Percentiles rank a stretch among this genome's conserved stretches.
phyloP scores from a whole-genome alignment of 2,888 invertebrate genomes.

The Labia minor region DNA sequence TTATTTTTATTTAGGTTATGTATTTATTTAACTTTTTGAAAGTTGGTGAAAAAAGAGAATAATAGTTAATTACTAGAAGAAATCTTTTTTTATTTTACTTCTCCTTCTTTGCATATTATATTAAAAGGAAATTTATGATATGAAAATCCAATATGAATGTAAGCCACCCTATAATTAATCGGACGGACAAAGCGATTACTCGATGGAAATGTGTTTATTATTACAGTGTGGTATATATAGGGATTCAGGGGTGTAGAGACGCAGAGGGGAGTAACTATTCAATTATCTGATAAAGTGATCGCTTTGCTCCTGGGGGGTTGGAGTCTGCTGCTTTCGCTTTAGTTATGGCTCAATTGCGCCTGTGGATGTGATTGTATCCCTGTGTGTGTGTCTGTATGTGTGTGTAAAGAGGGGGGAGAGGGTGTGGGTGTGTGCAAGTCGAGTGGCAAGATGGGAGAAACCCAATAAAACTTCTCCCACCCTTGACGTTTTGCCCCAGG shows the following conservation, averaged over 20 bases:
- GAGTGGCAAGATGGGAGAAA: slow-evolving; percentile 13
- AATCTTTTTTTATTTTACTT: too few species aligned
- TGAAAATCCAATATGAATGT: background rate
- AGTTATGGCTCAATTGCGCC: slow-evolving; percentile 5
- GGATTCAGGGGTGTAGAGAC: background rate
- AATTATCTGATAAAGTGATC: slow-evolving; percentile 9
- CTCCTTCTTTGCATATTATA: slow-evolving; percentile 2
- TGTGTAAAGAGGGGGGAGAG: background rate
- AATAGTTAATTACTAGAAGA: too few species aligned
- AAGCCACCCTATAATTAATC: slow-evolving; percentile 3
- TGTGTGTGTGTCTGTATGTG: background rate
- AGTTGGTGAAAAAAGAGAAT: too few species aligned
- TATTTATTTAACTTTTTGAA: too few species aligned
- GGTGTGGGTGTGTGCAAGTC: background rate
- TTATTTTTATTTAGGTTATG: too few species aligned
- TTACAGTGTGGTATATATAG: background rate
- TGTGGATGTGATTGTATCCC: too few species aligned
- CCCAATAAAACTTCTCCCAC: slow-evolving; percentile 1
- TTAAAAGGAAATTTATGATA: background rate
- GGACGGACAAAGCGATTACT: slow-evolving; percentile 13
- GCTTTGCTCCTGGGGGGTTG: background rate
- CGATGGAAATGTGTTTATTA: slow-evolving; percentile 13
- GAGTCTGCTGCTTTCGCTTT: background rate
- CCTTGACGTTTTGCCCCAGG: background rate
- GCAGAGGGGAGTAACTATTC: background rate